Base-by-base conservation (phyloP, 2,797 vertebrate species). In the Falco berigora region DNA sequence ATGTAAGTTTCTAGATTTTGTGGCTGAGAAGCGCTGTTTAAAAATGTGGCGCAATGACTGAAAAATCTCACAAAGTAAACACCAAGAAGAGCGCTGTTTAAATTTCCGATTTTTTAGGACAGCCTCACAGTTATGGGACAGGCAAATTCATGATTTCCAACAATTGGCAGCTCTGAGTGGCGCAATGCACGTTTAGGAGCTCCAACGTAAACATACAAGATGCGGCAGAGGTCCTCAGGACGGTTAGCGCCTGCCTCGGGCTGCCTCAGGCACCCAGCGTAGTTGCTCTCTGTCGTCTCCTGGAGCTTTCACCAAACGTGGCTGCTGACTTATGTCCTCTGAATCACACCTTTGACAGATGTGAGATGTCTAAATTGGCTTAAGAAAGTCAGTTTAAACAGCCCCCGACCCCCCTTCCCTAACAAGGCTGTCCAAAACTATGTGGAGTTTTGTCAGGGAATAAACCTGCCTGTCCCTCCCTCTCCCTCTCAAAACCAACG, bases 151-250 rank as follows among this genome's bases (percentile, higher is more conserved):
- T n/a, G 36, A 63, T 87, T 96, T 96, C 78, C 90, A 93, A 68
- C 50, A 85, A 94, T 1, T 87, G 86, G 75, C 86, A 92, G 44
- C 72, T 88, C 86, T 6, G 7, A 87, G 77, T 77, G 75, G 72
- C 52, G 8, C 36, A 28, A 63, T 4, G 4, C 84, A 63, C 75
- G 90, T 90, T 91, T 80, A 67, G 76, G 86, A 81, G 67, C 77
- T 92, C 74, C 92, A 91, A 67, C 77, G 79, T 61, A 93, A 96
- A 94, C 53, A 87, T 19, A 52, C 72, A 73, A 92, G 89, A 90
- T 85, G 56, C 2, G 1, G 66, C 88, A 96, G 47, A 86, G 86
- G 61, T 80, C 93, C 90, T 73, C 0, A 10, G 81, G 86, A 66
- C 4, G 17, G 82, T 93, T 86, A 87, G 46, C 4, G 18, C 78